These are phyloP conservation scores for Latrodectus elegans DNA, from an alignment of 2,888 invertebrate species.

Conservation along the genomic window DNA sequence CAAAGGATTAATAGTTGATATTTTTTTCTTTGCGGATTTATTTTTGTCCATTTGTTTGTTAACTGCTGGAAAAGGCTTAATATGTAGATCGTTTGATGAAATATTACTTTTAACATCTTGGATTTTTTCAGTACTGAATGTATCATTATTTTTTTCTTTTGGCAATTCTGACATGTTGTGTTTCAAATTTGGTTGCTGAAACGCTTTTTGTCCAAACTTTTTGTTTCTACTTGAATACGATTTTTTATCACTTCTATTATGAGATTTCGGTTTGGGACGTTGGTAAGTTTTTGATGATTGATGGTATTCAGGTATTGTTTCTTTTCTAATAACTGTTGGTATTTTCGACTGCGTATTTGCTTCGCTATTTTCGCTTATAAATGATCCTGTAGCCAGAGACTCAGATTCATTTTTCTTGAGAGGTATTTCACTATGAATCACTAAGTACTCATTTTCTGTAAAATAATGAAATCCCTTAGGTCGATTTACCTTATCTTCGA, in stretches of 20 bases:
- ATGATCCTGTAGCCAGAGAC: not conserved
- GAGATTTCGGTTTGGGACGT: not conserved
- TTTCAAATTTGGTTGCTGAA: not conserved
- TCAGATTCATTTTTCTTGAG: not conserved
- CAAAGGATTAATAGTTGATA: not conserved
- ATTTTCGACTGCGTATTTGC: not conserved
- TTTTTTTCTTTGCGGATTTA: not conserved
- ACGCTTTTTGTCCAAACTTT: not conserved
- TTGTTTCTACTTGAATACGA: not conserved
- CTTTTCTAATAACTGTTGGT: not conserved
- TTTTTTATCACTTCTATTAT: not conserved
- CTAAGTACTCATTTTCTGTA: conserved; percentile 25
- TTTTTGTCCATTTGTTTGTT: not conserved
- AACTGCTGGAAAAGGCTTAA: not conserved
- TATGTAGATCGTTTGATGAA: not conserved
- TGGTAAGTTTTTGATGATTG: not conserved
- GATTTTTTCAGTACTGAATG: not conserved
- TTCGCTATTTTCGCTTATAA: not conserved
- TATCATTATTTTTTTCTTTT: not conserved
- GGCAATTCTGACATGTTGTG: not conserved
- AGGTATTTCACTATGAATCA: conserved; percentile 7
- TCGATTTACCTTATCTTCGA: not conserved
- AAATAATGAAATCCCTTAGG: conserved; percentile 24
- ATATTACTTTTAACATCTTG: not conserved
- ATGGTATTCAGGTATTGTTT: not conserved